These are phyloP conservation scores for Paramormyrops hopkinsi DNA, from an alignment of 2,797 vertebrate species.

Conservation along the genomic window DNA sequence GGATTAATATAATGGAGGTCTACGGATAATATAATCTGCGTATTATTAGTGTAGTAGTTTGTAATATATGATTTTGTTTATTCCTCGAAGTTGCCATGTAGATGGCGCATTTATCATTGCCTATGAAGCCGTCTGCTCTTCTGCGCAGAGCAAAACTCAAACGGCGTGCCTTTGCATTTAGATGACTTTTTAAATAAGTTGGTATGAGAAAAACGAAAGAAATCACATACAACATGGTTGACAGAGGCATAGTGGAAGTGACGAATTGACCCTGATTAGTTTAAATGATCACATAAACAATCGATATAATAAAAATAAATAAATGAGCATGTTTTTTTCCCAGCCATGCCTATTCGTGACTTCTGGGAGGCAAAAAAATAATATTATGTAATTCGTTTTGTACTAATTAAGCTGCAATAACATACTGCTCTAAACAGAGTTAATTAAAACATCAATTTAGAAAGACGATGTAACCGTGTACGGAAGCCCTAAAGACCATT, in stretches of 20 bases:
- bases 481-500: neutral
- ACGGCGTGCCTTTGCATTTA: neutral
- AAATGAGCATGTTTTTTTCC: neutral
- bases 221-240: neutral
- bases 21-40: constrained; percentile 17
- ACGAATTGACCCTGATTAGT: neutral
- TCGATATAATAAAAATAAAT: neutral
- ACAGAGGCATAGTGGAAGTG: neutral
- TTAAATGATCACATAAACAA: neutral
- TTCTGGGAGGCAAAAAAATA: neutral
- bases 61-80: constrained; percentile 43
- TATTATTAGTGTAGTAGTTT: constrained; percentile 28
- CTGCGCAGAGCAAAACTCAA: neutral
- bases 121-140: constrained; percentile 5
- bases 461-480: neutral
- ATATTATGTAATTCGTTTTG: constrained; percentile 5
- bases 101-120: neutral
- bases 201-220: neutral
- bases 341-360: neutral
- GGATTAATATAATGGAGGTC: constrained; percentile 37
- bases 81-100: constrained; percentile 18
- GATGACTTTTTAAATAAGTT: neutral
- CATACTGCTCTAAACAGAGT: constrained; percentile 13
- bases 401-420: constrained; percentile 18
- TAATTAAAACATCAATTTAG: constrained; percentile 34